Evolutionary conservation across 2,113 vertebrate species (phyloP).

Genomic region (Nibea albiflora): DNA sequence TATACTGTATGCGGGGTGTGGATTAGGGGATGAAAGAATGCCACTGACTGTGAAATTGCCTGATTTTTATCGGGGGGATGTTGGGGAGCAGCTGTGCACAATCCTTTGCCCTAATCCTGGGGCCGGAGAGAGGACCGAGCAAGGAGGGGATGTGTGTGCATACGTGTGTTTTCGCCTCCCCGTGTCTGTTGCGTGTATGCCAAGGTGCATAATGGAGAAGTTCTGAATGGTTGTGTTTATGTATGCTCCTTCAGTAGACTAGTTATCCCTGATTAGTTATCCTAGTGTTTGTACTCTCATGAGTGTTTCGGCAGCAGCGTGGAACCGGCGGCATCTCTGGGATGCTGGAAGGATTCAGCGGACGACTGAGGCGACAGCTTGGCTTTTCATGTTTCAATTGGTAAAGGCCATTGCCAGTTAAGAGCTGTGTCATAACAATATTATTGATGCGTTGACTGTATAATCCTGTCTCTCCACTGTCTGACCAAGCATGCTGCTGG

Average conservation of each 20-base stretch:
- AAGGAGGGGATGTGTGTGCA: constrained; percentile 40
- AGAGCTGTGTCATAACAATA: constrained; percentile 69
- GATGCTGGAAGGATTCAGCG: constrained; percentile 34
- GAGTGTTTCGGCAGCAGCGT: constrained; percentile 51
- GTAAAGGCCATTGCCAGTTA: constrained; percentile 55
- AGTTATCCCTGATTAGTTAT: constrained; percentile 68
- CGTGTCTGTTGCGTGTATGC: constrained; percentile 51
- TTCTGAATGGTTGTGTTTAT: constrained; percentile 56
- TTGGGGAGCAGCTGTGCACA: constrained; percentile 83
- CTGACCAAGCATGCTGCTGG: constrained; percentile 61
- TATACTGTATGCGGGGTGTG: constrained; percentile 78
- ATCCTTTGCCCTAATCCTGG: constrained; percentile 80
- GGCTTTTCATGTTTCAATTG: constrained; percentile 61
- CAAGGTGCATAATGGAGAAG: constrained; percentile 46
- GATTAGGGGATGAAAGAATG: constrained; percentile 85
- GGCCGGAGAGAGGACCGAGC: constrained; percentile 61
- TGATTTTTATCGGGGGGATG: constrained; percentile 83
- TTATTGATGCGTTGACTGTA: constrained; percentile 71
- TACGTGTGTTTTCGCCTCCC: constrained; percentile 28
- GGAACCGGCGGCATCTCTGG: constrained; percentile 23
- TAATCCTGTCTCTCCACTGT: constrained; percentile 70
- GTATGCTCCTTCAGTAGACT: constrained; percentile 53
- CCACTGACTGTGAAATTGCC: constrained; percentile 86
- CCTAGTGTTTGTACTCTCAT: constrained; percentile 34
- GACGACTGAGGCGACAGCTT: constrained; percentile 37